These are phyloP conservation scores for Leptoteleia sp. DNA, from an alignment of 1,140 invertebrate species.

Conservation along the genomic window DNA sequence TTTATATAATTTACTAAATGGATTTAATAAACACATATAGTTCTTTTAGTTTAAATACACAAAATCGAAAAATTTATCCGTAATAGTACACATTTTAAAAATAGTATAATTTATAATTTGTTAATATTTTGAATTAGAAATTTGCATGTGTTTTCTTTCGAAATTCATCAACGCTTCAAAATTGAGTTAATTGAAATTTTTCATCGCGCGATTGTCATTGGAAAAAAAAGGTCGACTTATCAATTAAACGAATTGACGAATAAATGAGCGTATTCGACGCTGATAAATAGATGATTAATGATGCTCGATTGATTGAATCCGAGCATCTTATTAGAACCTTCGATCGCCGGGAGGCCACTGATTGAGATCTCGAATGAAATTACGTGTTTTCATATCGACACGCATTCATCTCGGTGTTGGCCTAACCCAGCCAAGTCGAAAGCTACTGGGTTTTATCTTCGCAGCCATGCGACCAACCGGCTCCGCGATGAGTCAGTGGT, in stretches of 20 bases:
- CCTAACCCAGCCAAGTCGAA: constrained; percentile 42
- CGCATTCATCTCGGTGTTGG: constrained; percentile 51
- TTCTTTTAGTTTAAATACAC: too few relatives aligned
- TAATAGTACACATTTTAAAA: too few relatives aligned
- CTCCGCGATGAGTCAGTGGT: constrained; percentile 44
- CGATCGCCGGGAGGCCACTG: constrained; percentile 15
- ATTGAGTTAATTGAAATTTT: not conserved
- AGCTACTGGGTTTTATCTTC: constrained; percentile 48
- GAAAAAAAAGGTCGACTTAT: constrained; percentile 10
- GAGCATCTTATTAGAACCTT: constrained; percentile 42
- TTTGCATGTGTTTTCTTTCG: too few relatives aligned
- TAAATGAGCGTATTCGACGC: constrained; percentile 10
- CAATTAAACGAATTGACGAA: constrained; percentile 18
- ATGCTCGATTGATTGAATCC: constrained; percentile 31
- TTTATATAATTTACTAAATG: too few relatives aligned
- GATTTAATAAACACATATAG: too few relatives aligned
- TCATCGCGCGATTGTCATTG: constrained; percentile 1
- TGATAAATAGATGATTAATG: constrained; percentile 40
- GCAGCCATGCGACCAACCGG: constrained; percentile 23
- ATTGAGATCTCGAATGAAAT: constrained; percentile 59
- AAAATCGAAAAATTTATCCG: too few relatives aligned
- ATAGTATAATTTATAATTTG: too few relatives aligned
- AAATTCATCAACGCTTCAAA: too few relatives aligned
- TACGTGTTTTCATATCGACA: constrained; percentile 57
- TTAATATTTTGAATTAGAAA: too few relatives aligned